Conservation (phyloP, 2,888 invertebrate genomes). For the Siphonodentalium dalli region DNA sequence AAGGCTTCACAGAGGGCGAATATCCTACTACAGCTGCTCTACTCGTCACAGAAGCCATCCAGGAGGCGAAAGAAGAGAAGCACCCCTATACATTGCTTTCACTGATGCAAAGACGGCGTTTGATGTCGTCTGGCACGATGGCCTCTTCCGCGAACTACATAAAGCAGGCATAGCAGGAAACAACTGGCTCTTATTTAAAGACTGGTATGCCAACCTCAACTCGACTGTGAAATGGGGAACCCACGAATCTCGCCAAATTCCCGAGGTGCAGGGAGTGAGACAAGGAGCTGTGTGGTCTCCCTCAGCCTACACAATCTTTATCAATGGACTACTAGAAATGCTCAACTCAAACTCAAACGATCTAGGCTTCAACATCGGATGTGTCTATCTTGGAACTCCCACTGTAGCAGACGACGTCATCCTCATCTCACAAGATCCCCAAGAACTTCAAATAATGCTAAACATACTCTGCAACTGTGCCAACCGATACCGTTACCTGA, state of each 20-base stretch:
- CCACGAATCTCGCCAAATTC: not conserved
- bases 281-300: constrained; percentile 6
- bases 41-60: constrained; percentile 2
- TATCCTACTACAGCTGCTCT: not conserved
- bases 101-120: constrained; percentile 3
- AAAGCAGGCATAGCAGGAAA: not conserved
- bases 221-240: constrained; percentile 4
- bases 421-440: not conserved
- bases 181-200: not conserved
- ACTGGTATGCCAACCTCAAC: not conserved
- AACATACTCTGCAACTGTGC: not conserved
- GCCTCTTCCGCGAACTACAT: not conserved
- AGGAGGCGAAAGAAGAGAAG: not conserved
- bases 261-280: not conserved
- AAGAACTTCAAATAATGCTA: not conserved
- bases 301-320: constrained; percentile 3
- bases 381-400: not conserved
- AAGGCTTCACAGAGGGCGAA: constrained; percentile 3
- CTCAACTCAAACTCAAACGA: not conserved
- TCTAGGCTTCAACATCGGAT: constrained; percentile 1
- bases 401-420: constrained; percentile 4
- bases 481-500: not conserved
- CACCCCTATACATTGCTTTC: not conserved
- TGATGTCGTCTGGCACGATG: constrained; percentile 9
- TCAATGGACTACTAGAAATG: constrained; percentile 1